Evolutionary conservation across 2,113 vertebrate species (phyloP), one percentile per base, ranked within the genome.

Genomic region (Brevimyrus niger): DNA sequence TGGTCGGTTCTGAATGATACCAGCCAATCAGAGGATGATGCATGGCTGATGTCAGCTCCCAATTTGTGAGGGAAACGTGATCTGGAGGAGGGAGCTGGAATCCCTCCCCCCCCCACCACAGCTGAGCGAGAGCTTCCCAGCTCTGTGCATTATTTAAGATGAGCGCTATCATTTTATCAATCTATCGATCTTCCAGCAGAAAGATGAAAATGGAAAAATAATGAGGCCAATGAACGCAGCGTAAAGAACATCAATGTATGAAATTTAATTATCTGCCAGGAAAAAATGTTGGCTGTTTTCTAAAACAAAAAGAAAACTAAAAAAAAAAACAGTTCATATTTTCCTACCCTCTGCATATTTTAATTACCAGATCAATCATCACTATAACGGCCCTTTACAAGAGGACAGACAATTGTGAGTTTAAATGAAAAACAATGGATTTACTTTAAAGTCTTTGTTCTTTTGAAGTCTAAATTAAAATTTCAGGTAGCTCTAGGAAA

Each of bases 351-450:
- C 94, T 95, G 95, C 95, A 96, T 96, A 96, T 96, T 96, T 96
- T 96, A 96, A 96, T 96, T 96, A 96, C 93, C 95, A 96, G 96
- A 96, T 96, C 96, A 96, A 96, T 96, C 96, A 96, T 95, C 95
- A 95, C 94, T 93, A 93, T 92, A 90, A 94, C 91, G 88, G 93
- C 53, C 90, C 88, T 92, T 92, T 89, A 91, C 91, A 93, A 89
- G 94, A 95, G 93, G 91, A 91, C 92, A 92, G 94, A 95, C 95
- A 96, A 96, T 95, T 96, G 95, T 95, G 90, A 94, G 94, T 95
- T 93, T 94, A 95, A 96, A 96, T 96, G 95, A 96, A 96, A 96
- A 96, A 96, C 95, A 96, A 96, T 96, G 96, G 96, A 95, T 96
- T 96, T 96, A 94, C 95, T 96, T 96, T 96, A 96, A 96, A 96